A percentile compares a stretch with the other conserved stretches of the same genome.
These are phyloP conservation scores for Epizoanthus scotinus DNA, from an alignment of 92 coral and sea anemone genomes.

Conservation along the genomic window DNA sequence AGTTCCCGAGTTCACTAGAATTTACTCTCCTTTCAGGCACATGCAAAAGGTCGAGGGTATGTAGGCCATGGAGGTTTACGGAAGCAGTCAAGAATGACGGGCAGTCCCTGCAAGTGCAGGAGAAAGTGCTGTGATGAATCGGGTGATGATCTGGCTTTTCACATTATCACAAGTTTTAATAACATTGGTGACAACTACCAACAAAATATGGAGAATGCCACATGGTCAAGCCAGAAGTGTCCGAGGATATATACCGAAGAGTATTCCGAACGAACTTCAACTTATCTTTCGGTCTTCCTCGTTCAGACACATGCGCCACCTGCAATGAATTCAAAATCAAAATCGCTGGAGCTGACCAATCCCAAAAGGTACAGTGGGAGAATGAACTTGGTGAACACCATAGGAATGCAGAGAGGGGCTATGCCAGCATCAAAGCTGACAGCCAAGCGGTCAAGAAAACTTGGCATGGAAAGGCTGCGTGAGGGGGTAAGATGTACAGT, in stretches of 20 bases:
- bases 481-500: background rate
- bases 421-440: background rate
- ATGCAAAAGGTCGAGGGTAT: no score
- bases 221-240: background rate
- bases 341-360: background rate
- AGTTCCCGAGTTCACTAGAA: no score
- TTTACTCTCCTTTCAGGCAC: no score
- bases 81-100: no score
- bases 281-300: background rate
- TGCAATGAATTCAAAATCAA: background rate
- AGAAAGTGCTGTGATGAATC: no score
- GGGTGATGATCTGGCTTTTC: no score
- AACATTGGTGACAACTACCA: no score
- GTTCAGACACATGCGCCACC: background rate
- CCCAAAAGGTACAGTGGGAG: background rate
- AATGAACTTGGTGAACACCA: background rate
- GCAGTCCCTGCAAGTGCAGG: no score
- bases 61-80: no score
- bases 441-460: background rate
- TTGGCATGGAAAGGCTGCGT: background rate
- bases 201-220: no score
- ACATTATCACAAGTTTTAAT: no score
- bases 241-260: background rate
- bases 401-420: constrained; percentile 2
- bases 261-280: background rate